phyloP scores from a whole-genome alignment of 2,888 invertebrate genomes.

The Eilema sororculum region DNA sequence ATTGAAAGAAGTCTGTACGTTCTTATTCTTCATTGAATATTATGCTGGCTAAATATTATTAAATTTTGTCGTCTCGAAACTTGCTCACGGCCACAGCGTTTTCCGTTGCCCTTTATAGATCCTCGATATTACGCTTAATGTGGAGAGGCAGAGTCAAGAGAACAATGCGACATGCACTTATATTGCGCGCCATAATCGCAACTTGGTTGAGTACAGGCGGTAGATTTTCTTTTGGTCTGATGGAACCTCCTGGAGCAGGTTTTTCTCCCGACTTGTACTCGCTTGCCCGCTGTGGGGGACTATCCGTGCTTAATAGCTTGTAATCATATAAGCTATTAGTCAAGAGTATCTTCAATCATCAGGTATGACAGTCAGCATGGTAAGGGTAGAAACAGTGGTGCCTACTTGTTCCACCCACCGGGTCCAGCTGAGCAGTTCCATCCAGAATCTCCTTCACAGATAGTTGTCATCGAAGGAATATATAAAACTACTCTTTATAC shows the following conservation, averaged over 20 bases:
- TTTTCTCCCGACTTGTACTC: background rate
- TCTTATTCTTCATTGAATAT: background rate
- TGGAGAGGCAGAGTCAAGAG: too few relatives aligned
- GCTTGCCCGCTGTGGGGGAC: background rate
- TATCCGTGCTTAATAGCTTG: background rate
- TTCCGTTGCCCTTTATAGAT: too few relatives aligned
- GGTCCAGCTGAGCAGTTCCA: slow-evolving; percentile 90
- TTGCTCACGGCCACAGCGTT: too few relatives aligned
- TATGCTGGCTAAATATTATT: too few relatives aligned
- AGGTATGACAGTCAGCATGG: slow-evolving; percentile 91
- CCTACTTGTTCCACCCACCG: slow-evolving; percentile 97
- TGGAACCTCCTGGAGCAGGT: background rate
- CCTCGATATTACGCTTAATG: too few relatives aligned
- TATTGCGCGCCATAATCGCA: too few relatives aligned
- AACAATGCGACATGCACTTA: too few relatives aligned
- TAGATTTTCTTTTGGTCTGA: background rate
- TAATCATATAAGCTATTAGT: background rate
- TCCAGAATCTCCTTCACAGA: slow-evolving; percentile 84
- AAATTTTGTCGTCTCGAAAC: too few relatives aligned
- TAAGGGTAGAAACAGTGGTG: slow-evolving; percentile 93
- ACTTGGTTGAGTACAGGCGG: too few relatives aligned
- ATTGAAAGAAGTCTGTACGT: background rate
- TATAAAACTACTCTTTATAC: slow-evolving; percentile 88
- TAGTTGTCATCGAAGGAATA: slow-evolving; percentile 92
- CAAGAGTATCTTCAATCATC: background rate